Base-by-base conservation (phyloP, 1,140 invertebrate genomes). In the Hylaeus volcanicus region DNA sequence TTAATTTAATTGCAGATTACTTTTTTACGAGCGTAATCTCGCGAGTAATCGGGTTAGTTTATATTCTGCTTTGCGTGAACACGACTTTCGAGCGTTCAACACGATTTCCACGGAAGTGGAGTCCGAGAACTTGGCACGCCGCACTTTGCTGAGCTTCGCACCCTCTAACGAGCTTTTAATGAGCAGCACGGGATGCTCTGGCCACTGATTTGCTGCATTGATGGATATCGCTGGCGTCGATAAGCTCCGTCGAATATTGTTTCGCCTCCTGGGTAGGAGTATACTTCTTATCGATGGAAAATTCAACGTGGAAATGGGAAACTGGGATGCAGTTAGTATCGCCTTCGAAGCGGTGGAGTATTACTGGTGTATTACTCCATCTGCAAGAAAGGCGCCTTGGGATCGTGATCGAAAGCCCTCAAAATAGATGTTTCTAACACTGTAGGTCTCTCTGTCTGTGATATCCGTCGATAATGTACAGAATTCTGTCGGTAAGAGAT, bases 161-260 rank as follows among this genome's bases (percentile, higher is more conserved):
- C 74, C 83, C 70, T 81, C 82, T 89, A 86, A 89, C 84, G 88
- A 90, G 86, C 81, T 90, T 90, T 89, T 90, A 90, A 90, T 86
- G 89, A 89, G 87, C 82, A 83, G 64, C 76, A 70, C 74, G 65
- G 83, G 51, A 81, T 60, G 63, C 76, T 75, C 66, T 68, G 74
- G 56, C 70, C 69, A n/a, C 45, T 63, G 71, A 66, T 65, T 71
- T 82, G 85, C 83, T 74, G 71, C 65, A 65, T 80, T 84, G 85
- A 89, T 85, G 72, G 79, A 82, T 89, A 84, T 88, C 86, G 75
- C 64, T 63, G 61, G 66, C 63, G 41, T 85, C 82, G 74, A 82
- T 88, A 77, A 81, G 5, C 61, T 65, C 26, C 74, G 85, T 87
- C 85, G 64, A 80, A 86, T 78, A 75, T 75, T 74, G 8, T 74